Conservation (phyloP, 2,797 vertebrate species). For the Acrossocheilus wenchowensis region DNA sequence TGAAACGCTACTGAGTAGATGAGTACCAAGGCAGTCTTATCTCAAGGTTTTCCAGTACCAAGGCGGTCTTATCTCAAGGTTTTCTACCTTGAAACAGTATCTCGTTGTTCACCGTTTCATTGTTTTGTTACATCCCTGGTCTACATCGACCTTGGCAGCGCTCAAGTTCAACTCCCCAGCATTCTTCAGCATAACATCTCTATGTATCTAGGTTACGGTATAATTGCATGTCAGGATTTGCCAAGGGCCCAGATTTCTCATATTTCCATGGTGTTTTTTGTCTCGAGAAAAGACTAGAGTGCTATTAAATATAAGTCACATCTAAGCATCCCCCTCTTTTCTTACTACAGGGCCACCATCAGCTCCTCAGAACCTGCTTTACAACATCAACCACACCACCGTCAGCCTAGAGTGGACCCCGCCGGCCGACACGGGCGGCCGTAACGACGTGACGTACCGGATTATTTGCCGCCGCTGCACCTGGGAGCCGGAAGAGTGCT, state of each 20-base stretch:
- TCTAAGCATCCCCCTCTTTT: constrained; percentile 65
- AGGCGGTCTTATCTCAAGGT: constrained; percentile 1
- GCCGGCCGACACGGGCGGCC: constrained; percentile 92
- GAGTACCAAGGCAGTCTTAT: constrained; percentile 13
- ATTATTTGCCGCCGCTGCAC: constrained; percentile 92
- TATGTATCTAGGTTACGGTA: constrained; percentile 69
- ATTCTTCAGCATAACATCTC: constrained; percentile 64
- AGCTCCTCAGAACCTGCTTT: constrained; percentile 97
- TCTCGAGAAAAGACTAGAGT: constrained; percentile 65
- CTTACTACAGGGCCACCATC: constrained; percentile 91
- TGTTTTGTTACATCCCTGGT: constrained; percentile 50
- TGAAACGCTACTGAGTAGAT: constrained; percentile 49
- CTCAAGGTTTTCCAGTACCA: constrained; percentile 1
- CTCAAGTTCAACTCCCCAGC: constrained; percentile 64
- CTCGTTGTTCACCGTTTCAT: constrained; percentile 38
- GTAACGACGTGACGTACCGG: constrained; percentile 94
- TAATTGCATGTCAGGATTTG: constrained; percentile 76
- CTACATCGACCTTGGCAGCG: constrained; percentile 68
- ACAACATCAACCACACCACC: constrained; percentile 99
- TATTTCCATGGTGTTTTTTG: constrained; percentile 63
- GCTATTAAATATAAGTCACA: constrained; percentile 48
- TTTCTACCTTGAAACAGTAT: constrained; percentile 27
- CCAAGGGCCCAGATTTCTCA: constrained; percentile 65
- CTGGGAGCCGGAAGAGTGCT: constrained; percentile 96
- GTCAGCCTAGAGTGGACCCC: constrained; percentile 96